Evolutionary conservation across 2,888 invertebrate species (phyloP).

Genomic region (Atrina japonica): DNA sequence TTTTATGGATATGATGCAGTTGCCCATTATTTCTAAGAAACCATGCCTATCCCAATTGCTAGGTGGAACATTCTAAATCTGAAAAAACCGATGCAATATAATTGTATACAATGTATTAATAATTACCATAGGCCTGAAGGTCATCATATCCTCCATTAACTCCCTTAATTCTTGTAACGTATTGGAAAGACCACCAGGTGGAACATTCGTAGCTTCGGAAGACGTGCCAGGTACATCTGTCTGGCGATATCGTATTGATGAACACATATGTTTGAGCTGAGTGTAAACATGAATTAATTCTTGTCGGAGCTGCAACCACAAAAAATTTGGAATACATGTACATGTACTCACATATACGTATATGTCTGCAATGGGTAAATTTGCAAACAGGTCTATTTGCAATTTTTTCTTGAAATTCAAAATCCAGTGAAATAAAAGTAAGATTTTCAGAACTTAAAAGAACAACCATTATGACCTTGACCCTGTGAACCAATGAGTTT

Average conservation of each 20-base stretch:
- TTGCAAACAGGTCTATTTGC: no score
- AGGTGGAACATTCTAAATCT: no score
- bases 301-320: conserved; percentile 80
- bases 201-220: conserved; percentile 39
- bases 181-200: conserved; percentile 48
- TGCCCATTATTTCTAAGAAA: no score
- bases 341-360: conserved; percentile 9
- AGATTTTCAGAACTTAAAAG: no score
- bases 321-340: conserved; percentile 7
- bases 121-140: conserved; percentile 25
- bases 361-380: no score
- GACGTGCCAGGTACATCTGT: conserved; percentile 3
- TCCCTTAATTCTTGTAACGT: conserved; percentile 71
- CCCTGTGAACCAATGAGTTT: no score
- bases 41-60: no score
- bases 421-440: no score
- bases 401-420: no score
- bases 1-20: no score
- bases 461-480: no score
- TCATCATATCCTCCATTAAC: conserved; percentile 68
- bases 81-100: neutral
- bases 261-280: conserved; percentile 80
- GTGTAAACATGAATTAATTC: conserved; percentile 82
- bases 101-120: neutral
- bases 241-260: conserved; percentile 27